Base-by-base conservation (phyloP, 2,888 invertebrate genomes). In the Amblyjoppa proteus region DNA sequence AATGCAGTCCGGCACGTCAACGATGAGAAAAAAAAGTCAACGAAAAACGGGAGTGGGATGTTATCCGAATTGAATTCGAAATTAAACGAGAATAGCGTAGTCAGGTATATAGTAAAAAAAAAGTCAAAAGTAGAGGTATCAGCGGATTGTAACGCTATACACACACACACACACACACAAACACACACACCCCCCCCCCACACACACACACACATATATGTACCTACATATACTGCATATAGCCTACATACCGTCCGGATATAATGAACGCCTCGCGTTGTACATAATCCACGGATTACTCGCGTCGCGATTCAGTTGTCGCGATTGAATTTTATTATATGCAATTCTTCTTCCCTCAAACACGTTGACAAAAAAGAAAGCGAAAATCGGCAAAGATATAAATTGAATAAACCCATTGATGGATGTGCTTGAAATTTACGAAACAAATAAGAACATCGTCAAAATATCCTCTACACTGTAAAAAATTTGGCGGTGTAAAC, bases 41-140 rank as follows among this genome's bases (percentile, higher is more conserved):
- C 13, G 1, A 45, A 13, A 45, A 45, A 3, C 0, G 16, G 16
- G 13, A 45, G 16, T 3, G 16, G 45, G 77, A 61, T 41, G 56
- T 69, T 75, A 74, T 71, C 68, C 45, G 69, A 61, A 64, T 61
- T 80, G 45, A 73, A 83, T 80, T 56, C 76, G 77, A 81, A 83
- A 83, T 81, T 80, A 77, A 77, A 80, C 34, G 51, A 41, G 58
- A 76, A 83, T 86, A 20, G 64, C 49, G 5, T 3, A 25, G 75
- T 7, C 34, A 76, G 28, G 51, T 34, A 51, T 66, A 49, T 49
- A 76, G 45, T 20, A 11, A 13, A 31, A 34, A 34, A 53, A 64
- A 45, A 38, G 28, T 28, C 38, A n/a, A 74, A 61, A 49, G 45
- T 3, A 34, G 61, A 20, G 11, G 20, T 51, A 51, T 51, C 11